phyloP scores from a whole-genome alignment of 2,113 vertebrate species.

The Blennius ocellaris region DNA sequence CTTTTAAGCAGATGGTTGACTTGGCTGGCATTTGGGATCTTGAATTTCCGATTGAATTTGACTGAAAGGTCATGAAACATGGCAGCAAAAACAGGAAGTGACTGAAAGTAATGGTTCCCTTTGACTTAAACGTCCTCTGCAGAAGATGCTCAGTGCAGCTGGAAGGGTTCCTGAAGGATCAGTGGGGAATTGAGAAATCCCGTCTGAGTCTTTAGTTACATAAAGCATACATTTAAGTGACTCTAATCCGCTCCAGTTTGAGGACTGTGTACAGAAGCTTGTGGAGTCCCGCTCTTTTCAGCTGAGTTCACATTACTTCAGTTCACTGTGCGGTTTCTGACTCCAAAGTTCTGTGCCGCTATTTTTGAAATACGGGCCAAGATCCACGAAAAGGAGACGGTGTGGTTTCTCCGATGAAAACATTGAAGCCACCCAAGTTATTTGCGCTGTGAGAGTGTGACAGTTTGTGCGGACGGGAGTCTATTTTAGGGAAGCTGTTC shows the following conservation, averaged over 20 bases:
- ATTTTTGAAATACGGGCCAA: constrained; percentile 51
- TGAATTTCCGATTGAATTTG: constrained; percentile 37
- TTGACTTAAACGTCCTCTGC: constrained; percentile 19
- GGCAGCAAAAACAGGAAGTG: constrained; percentile 22
- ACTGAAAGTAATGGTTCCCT: constrained; percentile 27
- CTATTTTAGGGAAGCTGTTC: constrained; percentile 74
- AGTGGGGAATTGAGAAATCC: not conserved
- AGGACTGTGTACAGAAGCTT: constrained; percentile 1
- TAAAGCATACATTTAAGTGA: constrained; percentile 17
- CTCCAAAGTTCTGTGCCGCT: constrained; percentile 25
- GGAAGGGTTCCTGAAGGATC: constrained; percentile 8
- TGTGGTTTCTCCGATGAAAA: constrained; percentile 47
- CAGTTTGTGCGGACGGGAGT: constrained; percentile 40
- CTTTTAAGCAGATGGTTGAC: constrained; percentile 25
- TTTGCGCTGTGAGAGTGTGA: constrained; percentile 50
- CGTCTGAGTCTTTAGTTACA: constrained; percentile 14
- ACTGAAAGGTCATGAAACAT: constrained; percentile 46
- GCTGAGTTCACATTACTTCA: not conserved
- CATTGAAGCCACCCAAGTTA: constrained; percentile 43
- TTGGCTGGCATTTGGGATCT: constrained; percentile 48
- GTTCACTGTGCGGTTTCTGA: constrained; percentile 3
- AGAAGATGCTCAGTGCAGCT: constrained; percentile 1
- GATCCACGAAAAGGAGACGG: constrained; percentile 25
- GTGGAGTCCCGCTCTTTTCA: constrained; percentile 4
- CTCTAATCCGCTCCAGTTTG: constrained; percentile 2